Evolutionary conservation across 1,140 invertebrate species (phyloP).

Genomic region (Euwallacea fornicatus): DNA sequence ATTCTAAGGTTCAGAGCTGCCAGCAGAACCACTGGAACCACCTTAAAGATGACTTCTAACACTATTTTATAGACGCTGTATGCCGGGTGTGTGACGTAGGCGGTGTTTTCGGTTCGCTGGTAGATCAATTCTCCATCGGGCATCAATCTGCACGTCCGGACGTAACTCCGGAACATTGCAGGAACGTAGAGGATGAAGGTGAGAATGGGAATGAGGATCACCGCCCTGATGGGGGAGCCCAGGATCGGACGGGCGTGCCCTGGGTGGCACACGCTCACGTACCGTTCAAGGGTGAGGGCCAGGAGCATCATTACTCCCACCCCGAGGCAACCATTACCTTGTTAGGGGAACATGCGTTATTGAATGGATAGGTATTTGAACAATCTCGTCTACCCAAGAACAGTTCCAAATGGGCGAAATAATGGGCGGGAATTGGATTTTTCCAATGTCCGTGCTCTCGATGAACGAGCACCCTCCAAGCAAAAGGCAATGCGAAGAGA

Average conservation of each 20-base stretch:
- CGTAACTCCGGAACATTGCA: slow-evolving; percentile 63
- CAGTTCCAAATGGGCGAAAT: slow-evolving; percentile 73
- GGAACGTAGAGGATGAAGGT: slow-evolving; percentile 69
- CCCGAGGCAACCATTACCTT: slow-evolving; percentile 71
- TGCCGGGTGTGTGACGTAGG: slow-evolving; percentile 51
- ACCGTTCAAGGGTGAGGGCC: slow-evolving; percentile 76
- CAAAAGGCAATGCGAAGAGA: slow-evolving; percentile 71
- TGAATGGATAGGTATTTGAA: not conserved
- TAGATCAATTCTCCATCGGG: slow-evolving; percentile 59
- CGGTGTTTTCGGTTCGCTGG: slow-evolving; percentile 60
- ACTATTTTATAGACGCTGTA: slow-evolving; percentile 64
- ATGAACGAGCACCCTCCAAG: slow-evolving; percentile 67
- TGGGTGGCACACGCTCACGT: slow-evolving; percentile 80
- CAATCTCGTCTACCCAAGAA: slow-evolving; percentile 60
- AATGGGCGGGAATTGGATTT: slow-evolving; percentile 67
- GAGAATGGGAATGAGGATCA: slow-evolving; percentile 62
- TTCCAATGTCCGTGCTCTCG: slow-evolving; percentile 66
- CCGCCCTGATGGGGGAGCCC: slow-evolving; percentile 63
- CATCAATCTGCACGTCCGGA: slow-evolving; percentile 59
- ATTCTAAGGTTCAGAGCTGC: slow-evolving; percentile 71
- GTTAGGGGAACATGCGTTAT: slow-evolving; percentile 54
- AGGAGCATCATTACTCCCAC: slow-evolving; percentile 78
- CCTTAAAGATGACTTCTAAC: slow-evolving; percentile 67
- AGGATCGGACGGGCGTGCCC: slow-evolving; percentile 63
- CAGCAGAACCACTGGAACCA: slow-evolving; percentile 66